Conservation (phyloP, 2,797 vertebrate species). For the Lycodopsis pacificus region DNA sequence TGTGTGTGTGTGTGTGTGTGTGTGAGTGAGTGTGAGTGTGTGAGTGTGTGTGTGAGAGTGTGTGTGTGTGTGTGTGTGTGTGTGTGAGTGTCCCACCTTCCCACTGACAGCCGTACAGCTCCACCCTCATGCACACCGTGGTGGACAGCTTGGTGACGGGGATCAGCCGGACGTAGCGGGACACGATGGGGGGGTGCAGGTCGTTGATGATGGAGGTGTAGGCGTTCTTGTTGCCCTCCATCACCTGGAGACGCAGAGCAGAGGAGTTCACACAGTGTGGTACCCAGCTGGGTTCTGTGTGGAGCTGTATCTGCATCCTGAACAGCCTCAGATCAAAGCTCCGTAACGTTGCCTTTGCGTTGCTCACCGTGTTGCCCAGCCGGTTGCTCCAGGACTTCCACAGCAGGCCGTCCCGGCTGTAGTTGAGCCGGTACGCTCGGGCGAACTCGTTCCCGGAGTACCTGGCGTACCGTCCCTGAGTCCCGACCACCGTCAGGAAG, state of each 20-base stretch:
- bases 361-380: conserved; percentile 83
- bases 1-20: too few relatives aligned
- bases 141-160: conserved; percentile 86
- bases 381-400: conserved; percentile 92
- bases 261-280: too few relatives aligned
- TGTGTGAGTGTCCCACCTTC: conserved; percentile 78
- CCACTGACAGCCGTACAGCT: conserved; percentile 93
- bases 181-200: conserved; percentile 89
- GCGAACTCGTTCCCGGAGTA: conserved; percentile 91
- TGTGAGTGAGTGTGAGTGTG: too few relatives aligned
- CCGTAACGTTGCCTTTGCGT: background rate
- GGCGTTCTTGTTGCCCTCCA: conserved; percentile 88
- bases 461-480: conserved; percentile 90
- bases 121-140: conserved; percentile 92
- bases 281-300: too few relatives aligned
- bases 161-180: conserved; percentile 88
- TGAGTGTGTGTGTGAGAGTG: too few relatives aligned
- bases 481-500: conserved; percentile 91
- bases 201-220: conserved; percentile 89
- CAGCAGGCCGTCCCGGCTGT: conserved; percentile 88
- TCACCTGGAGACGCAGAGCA: conserved; percentile 77
- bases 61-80: too few relatives aligned
- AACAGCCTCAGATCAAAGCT: too few relatives aligned
- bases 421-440: conserved; percentile 89
- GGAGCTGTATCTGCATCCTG: too few relatives aligned